Evolutionary conservation across 2,888 invertebrate species (phyloP).

Genomic region (Smittia aterrima): DNA sequence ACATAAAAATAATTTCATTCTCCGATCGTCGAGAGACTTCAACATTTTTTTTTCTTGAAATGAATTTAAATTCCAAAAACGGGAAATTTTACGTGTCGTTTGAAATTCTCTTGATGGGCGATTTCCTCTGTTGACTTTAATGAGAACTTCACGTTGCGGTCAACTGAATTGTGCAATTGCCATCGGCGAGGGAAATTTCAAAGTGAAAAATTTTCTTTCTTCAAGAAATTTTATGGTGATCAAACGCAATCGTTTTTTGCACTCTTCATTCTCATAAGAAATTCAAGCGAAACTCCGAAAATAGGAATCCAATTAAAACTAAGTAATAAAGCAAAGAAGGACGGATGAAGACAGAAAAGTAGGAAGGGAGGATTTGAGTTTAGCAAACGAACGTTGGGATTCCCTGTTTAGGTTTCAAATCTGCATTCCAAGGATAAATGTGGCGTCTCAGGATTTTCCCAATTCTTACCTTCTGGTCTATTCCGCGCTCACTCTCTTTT

Average conservation of each 20-base stretch:
- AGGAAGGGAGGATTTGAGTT: not conserved
- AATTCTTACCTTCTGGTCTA: not conserved
- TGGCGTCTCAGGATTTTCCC: conserved; percentile 8
- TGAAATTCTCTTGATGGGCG: no score
- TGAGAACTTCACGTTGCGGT: no score
- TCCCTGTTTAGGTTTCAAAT: not conserved
- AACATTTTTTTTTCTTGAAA: no score
- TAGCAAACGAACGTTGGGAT: not conserved
- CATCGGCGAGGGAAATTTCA: no score
- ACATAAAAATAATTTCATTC: not conserved
- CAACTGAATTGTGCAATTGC: no score
- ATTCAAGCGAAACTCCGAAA: not conserved
- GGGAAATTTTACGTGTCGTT: no score
- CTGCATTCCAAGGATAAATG: not conserved
- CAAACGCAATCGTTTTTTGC: not conserved
- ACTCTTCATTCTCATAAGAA: not conserved
- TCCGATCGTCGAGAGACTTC: no score
- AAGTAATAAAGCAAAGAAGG: not conserved
- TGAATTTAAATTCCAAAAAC: no score
- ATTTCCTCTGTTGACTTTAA: no score
- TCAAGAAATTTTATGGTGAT: not conserved
- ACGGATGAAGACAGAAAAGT: not conserved
- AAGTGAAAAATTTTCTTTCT: no score
- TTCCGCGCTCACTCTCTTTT: not conserved
- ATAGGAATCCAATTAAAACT: not conserved